Evolutionary conservation across 2,113 vertebrate genomes (phyloP).

Genomic region (Paramormyrops kingsleyae): DNA sequence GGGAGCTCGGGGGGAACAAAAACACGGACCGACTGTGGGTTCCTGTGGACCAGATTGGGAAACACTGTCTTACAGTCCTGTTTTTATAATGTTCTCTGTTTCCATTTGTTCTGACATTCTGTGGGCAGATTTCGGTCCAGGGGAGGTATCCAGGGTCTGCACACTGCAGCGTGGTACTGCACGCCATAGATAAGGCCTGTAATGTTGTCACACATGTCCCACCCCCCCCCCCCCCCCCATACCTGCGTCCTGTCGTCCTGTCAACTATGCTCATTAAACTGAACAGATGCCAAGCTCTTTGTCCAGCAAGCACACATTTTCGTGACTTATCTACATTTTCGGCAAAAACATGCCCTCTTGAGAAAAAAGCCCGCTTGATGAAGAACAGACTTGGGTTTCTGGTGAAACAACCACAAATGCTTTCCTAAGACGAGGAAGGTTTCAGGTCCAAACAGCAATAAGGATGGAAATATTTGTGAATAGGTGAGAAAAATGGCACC

Average conservation of each 20-base stretch:
- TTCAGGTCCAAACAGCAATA: not conserved
- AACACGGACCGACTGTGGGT: not conserved
- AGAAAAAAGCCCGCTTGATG: not conserved
- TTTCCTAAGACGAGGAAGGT: not conserved
- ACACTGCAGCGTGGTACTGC: not conserved
- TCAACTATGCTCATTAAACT: not conserved
- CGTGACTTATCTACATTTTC: conserved; percentile 7
- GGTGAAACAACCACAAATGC: not conserved
- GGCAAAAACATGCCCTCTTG: not conserved
- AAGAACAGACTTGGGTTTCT: not conserved
- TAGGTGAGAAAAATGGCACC: conserved; percentile 38
- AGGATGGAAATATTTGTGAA: conserved; percentile 36
- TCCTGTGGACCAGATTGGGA: not conserved
- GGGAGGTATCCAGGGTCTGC: not conserved
- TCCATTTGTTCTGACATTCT: not conserved
- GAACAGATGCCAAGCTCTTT: not conserved
- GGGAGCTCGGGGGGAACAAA: not conserved
- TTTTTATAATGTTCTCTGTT: not conserved
- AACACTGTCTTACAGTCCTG: not conserved
- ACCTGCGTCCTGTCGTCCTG: not conserved
- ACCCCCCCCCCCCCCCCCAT: not conserved
- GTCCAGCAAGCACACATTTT: not conserved
- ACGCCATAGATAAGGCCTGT: not conserved
- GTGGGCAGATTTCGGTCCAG: not conserved
- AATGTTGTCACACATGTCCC: not conserved